Evolutionary conservation across 1,140 invertebrate genomes (phyloP).

Genomic region (Coenobita brevimanus): DNA sequence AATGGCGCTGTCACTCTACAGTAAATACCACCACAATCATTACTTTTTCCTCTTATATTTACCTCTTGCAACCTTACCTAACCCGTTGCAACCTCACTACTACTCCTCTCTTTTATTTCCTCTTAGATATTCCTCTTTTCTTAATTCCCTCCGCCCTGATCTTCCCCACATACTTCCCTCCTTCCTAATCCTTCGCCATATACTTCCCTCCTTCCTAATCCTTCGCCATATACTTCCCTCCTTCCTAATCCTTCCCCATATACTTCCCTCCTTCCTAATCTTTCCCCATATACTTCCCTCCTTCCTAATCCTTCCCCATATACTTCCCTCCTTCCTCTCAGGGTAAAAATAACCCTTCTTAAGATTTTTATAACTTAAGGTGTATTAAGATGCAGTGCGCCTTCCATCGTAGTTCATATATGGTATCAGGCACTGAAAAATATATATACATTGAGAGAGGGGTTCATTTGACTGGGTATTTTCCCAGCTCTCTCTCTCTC

Average conservation of each 20-base stretch:
- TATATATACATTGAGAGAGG: too few relatives aligned
- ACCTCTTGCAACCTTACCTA: too few relatives aligned
- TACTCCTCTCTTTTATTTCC: not conserved
- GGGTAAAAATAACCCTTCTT: too few relatives aligned
- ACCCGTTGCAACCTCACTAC: not conserved
- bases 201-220: not conserved
- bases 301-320: not conserved
- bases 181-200: not conserved
- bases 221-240: not conserved
- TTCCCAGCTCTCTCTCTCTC: not conserved
- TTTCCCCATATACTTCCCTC: not conserved
- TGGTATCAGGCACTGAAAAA: too few relatives aligned
- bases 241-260: not conserved
- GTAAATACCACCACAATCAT: too few relatives aligned
- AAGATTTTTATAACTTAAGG: too few relatives aligned
- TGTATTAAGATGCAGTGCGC: too few relatives aligned
- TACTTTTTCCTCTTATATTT: not conserved
- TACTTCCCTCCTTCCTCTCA: too few relatives aligned
- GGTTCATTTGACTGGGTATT: too few relatives aligned
- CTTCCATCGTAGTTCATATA: too few relatives aligned
- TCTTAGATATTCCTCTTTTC: too few relatives aligned
- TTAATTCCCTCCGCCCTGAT: not conserved
- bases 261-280: too few relatives aligned
- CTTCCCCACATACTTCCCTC: not conserved
- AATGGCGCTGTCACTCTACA: constrained; percentile 51